These are phyloP conservation scores for Pteropus rufus DNA, from an alignment of 2,797 vertebrate genomes.

Conservation along the genomic window DNA sequence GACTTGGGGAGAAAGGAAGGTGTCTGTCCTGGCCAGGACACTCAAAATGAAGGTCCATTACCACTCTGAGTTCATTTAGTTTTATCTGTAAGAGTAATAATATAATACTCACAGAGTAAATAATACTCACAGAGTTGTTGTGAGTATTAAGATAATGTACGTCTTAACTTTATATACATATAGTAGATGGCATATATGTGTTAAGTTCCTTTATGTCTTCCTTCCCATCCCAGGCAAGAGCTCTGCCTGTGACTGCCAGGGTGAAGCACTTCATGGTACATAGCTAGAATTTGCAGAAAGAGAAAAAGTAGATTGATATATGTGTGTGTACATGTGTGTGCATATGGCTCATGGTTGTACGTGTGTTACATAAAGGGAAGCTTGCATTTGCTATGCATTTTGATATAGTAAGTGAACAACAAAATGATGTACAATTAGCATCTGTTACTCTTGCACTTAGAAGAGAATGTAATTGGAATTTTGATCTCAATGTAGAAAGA, in stretches of 20 bases:
- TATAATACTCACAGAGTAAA: too few species aligned
- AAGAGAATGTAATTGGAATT: neutral
- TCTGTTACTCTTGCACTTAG: neutral
- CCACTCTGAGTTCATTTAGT: neutral
- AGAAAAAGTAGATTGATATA: neutral
- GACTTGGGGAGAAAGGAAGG: neutral
- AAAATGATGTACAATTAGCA: neutral
- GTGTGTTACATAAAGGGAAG: neutral
- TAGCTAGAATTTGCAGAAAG: neutral
- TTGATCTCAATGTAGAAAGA: neutral
- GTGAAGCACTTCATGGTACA: neutral
- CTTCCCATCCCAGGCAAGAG: neutral
- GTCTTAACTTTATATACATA: neutral
- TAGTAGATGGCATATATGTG: neutral
- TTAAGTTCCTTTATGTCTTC: neutral
- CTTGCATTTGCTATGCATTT: neutral
- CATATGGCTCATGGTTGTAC: neutral
- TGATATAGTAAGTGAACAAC: neutral
- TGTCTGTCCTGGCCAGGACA: neutral
- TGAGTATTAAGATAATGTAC: neutral
- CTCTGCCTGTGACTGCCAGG: neutral
- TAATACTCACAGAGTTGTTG: neutral
- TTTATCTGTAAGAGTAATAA: neutral
- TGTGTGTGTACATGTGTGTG: rapidly evolving
- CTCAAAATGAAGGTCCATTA: neutral